Percentiles rank a stretch among this genome's conserved stretches.
Conservation (phyloP, 1,140 invertebrate species). For the Plutomurus gul region DNA sequence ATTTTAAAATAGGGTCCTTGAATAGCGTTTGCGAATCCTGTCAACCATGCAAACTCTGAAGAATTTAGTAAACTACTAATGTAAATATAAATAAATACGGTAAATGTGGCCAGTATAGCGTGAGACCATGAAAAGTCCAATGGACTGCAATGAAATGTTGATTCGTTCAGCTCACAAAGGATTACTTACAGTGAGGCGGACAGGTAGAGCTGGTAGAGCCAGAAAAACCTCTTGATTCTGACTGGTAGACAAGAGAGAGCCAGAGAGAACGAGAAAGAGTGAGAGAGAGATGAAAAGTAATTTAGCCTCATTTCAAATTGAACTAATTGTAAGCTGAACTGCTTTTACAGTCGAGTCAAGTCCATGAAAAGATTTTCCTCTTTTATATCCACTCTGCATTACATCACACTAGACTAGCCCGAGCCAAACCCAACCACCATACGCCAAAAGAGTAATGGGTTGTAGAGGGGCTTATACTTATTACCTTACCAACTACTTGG, state of each 20-base stretch:
- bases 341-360: not conserved
- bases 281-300: slow-evolving; percentile 12
- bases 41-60: too few relatives aligned
- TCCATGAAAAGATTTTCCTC: slow-evolving; percentile 14
- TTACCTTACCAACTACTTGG: not conserved
- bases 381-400: not conserved
- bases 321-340: not conserved
- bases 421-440: not conserved
- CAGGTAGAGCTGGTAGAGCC: not conserved
- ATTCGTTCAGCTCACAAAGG: not conserved
- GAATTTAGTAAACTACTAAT: too few relatives aligned
- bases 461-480: not conserved
- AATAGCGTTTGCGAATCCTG: too few relatives aligned
- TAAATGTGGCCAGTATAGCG: too few relatives aligned
- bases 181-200: not conserved
- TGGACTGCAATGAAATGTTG: not conserved
- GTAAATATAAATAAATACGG: too few relatives aligned
- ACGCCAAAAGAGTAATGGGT: not conserved
- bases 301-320: slow-evolving; percentile 15
- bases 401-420: not conserved
- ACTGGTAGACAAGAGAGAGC: too few relatives aligned
- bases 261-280: not conserved
- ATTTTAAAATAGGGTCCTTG: too few relatives aligned
- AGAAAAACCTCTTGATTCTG: slow-evolving; percentile 6
- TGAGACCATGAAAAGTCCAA: not conserved